Percentiles rank a stretch among this genome's conserved stretches.
Evolutionary conservation across 2,888 invertebrate genomes (phyloP).

Genomic region (Macrophya alboannulata): DNA sequence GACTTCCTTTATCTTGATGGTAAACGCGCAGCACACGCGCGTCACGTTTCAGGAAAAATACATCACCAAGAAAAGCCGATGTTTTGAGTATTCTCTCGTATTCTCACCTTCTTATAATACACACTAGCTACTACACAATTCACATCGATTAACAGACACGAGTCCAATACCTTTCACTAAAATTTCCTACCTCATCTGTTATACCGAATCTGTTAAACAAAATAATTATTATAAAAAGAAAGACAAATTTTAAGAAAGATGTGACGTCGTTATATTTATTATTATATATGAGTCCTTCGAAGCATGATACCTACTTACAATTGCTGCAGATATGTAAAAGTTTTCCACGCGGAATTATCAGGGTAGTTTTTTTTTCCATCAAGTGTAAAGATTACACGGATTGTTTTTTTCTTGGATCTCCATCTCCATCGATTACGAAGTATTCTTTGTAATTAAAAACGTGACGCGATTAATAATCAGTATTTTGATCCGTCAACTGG

Average conservation of each 20-base stretch:
- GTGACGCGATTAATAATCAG: neutral
- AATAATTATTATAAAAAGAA: neutral
- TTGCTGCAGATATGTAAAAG: no score
- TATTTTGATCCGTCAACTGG: neutral
- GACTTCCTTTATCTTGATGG: neutral
- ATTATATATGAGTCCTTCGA: neutral
- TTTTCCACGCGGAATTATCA: neutral
- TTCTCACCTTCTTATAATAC: neutral
- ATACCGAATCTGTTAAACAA: neutral
- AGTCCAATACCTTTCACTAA: neutral
- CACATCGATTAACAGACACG: conserved; percentile 9
- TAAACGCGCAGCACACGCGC: no score
- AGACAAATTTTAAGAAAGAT: neutral
- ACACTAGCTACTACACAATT: neutral
- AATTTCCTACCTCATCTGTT: neutral
- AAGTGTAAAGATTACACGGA: neutral
- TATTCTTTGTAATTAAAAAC: conserved; percentile 2
- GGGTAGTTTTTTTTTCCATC: neutral
- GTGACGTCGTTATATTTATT: neutral
- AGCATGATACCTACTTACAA: neutral
- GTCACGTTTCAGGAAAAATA: conserved; percentile 21
- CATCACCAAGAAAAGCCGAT: neutral
- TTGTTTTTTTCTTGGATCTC: neutral
- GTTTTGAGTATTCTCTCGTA: neutral
- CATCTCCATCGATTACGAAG: neutral